Conservation (phyloP, 2,113 vertebrate species). For the Herpetotheres cachinnans region DNA sequence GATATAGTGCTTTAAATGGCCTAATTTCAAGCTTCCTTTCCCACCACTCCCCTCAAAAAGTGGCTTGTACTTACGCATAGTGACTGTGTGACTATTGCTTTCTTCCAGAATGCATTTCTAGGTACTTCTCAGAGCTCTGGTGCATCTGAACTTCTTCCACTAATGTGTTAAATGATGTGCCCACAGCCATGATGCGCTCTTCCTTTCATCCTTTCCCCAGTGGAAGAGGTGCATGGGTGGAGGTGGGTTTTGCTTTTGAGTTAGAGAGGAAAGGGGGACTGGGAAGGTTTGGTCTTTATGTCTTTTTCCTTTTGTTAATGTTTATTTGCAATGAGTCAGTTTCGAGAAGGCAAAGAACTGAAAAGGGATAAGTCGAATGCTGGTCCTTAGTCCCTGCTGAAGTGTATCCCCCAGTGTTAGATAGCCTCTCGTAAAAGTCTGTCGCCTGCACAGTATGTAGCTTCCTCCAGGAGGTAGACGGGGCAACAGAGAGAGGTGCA, state of each 20-base stretch:
- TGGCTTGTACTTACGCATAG: not conserved
- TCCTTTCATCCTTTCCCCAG: not conserved
- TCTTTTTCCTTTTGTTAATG: not conserved
- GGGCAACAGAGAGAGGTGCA: not conserved
- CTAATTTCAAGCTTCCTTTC: slow-evolving; percentile 15
- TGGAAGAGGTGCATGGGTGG: not conserved
- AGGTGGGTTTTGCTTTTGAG: not conserved
- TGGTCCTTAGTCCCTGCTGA: not conserved
- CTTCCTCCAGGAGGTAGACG: not conserved
- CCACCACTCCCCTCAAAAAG: not conserved
- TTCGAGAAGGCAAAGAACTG: not conserved
- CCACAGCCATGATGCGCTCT: fast-evolving
- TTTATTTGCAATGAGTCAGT: not conserved
- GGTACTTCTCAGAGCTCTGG: not conserved
- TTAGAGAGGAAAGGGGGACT: not conserved
- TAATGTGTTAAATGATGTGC: not conserved
- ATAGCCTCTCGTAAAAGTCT: not conserved
- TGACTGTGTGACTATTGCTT: not conserved
- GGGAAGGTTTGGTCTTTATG: not conserved
- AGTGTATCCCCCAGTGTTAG: not conserved
- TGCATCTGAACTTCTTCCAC: not conserved
- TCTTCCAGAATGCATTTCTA: not conserved
- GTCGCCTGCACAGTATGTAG: not conserved
- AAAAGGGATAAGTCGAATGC: not conserved
- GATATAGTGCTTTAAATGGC: not conserved